phyloP scores from a whole-genome alignment of 2,797 vertebrate species.

The Tinamus major region DNA sequence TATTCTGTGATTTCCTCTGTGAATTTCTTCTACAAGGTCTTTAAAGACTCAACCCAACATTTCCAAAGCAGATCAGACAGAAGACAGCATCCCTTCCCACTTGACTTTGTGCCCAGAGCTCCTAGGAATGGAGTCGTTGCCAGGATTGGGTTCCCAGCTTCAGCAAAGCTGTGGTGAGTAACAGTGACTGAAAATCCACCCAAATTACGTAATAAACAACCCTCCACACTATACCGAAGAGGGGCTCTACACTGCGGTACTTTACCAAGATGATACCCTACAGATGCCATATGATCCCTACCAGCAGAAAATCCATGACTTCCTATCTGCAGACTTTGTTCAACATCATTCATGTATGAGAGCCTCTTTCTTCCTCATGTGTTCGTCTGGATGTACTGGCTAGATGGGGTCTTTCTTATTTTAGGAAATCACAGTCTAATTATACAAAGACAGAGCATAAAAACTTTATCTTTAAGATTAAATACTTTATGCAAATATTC shows the following conservation, averaged over 20 bases:
- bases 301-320: neutral
- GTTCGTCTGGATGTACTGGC: slow-evolving; percentile 4
- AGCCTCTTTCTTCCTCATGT: neutral
- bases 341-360: neutral
- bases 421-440: slow-evolving; percentile 12
- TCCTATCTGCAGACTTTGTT: neutral
- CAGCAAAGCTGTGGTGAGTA: neutral
- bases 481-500: slow-evolving; percentile 41
- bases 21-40: slow-evolving; percentile 37
- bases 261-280: neutral
- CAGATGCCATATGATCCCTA: neutral
- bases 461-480: slow-evolving; percentile 16
- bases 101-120: slow-evolving; percentile 42
- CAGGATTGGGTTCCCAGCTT: slow-evolving; percentile 31
- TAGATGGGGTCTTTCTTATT: neutral
- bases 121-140: neutral
- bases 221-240: neutral
- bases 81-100: slow-evolving; percentile 42
- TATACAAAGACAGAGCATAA: slow-evolving; percentile 13
- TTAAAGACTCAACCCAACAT: slow-evolving; percentile 47
- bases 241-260: neutral
- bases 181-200: neutral
- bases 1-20: slow-evolving; percentile 28
- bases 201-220: slow-evolving; percentile 7
- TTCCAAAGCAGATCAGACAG: slow-evolving; percentile 51